phyloP scores from a whole-genome alignment of 2,113 vertebrate genomes.

The Brienomyrus longianalis region DNA sequence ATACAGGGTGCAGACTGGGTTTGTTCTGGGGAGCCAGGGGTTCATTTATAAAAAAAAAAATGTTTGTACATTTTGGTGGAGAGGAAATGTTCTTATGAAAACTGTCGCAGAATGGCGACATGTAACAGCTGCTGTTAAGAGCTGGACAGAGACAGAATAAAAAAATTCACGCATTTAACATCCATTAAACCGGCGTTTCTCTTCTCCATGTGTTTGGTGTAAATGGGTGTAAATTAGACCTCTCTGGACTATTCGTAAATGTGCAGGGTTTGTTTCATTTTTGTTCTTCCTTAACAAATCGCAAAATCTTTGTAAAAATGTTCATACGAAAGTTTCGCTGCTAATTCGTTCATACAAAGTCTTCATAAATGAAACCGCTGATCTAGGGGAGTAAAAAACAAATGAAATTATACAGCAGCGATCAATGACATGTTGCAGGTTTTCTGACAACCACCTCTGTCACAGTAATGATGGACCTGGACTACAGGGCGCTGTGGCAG shows the following conservation, averaged over 20 bases:
- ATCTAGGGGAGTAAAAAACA: not conserved
- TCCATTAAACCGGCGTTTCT: not conserved
- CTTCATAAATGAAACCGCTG: not conserved
- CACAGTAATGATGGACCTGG: slow-evolving; percentile 17
- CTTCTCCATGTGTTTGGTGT: not conserved
- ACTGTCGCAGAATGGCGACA: not conserved
- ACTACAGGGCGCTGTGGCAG: slow-evolving; percentile 50
- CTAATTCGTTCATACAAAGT: not conserved
- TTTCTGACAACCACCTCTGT: not conserved
- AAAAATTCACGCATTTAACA: not conserved
- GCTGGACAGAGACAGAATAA: not conserved
- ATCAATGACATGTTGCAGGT: not conserved
- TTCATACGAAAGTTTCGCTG: not conserved
- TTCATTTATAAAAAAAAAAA: not conserved
- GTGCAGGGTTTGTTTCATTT: not conserved
- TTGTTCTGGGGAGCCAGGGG: not conserved
- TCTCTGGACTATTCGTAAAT: not conserved
- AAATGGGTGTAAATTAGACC: not conserved
- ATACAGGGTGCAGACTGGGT: not conserved
- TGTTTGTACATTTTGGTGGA: not conserved
- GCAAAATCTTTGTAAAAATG: not conserved
- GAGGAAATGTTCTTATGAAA: not conserved
- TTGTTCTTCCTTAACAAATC: not conserved
- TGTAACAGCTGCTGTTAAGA: not conserved
- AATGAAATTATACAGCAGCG: not conserved